Percentiles rank a stretch among this genome's conserved stretches.
These are phyloP conservation scores for Caenorhabditis becei DNA, from an alignment of 2,888 invertebrate genomes.

Conservation along the genomic window DNA sequence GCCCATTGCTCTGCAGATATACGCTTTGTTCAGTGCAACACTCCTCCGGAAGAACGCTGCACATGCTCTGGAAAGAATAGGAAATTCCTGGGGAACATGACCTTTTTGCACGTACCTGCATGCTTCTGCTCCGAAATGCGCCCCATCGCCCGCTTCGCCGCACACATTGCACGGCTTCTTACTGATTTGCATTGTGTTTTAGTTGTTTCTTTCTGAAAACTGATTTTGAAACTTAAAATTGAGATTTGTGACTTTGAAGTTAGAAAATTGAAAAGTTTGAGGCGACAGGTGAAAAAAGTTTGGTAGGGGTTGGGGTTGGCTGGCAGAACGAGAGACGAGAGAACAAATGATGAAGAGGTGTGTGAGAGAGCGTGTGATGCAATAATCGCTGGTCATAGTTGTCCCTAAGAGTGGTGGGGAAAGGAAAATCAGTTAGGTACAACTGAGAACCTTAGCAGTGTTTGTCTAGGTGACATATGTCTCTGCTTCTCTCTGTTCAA, in stretches of 20 bases:
- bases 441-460: constrained; percentile 21
- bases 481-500: constrained; percentile 5
- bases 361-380: constrained; percentile 39
- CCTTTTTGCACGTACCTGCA: no score
- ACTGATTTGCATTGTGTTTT: constrained; percentile 24
- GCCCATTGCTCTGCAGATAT: constrained; percentile 73
- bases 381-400: constrained; percentile 27
- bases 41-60: constrained; percentile 79
- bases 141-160: constrained; percentile 68
- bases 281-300: constrained; percentile 7
- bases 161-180: constrained; percentile 65
- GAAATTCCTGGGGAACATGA: no score
- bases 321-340: constrained; percentile 6
- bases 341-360: constrained; percentile 8
- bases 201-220: not conserved
- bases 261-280: no score
- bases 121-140: constrained; percentile 70
- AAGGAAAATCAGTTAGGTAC: not conserved
- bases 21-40: constrained; percentile 74
- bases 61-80: constrained; percentile 68
- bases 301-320: not conserved
- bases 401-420: not conserved
- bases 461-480: constrained; percentile 50
- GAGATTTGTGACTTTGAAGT: no score
- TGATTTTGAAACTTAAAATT: not conserved